A percentile compares a stretch with the other conserved stretches of the same genome.
These are phyloP conservation scores for Oscheius sp. DNA, from an alignment of 2,888 invertebrate species.

Conservation along the genomic window DNA sequence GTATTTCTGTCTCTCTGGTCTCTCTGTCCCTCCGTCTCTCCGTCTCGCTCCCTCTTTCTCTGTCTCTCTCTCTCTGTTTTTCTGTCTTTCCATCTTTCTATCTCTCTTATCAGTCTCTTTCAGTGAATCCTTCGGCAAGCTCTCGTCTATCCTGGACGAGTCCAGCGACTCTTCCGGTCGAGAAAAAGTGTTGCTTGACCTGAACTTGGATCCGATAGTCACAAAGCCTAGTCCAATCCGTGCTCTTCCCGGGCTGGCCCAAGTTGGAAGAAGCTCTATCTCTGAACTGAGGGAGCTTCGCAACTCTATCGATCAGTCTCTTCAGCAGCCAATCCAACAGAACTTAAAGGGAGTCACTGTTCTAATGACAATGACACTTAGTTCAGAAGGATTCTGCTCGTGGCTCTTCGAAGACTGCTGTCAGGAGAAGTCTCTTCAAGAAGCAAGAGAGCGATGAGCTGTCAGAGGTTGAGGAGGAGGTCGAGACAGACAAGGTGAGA, in stretches of 20 bases:
- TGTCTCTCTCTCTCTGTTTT: too few relatives aligned
- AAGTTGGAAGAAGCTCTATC: slow-evolving; percentile 48
- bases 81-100: too few relatives aligned
- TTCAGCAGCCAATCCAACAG: slow-evolving; percentile 38
- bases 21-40: too few relatives aligned
- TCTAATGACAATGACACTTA: background rate
- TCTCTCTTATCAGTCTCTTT: background rate
- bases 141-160: slow-evolving; percentile 19
- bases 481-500: slow-evolving; percentile 13
- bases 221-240: background rate
- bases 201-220: slow-evolving; percentile 16
- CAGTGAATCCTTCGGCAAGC: slow-evolving; percentile 23
- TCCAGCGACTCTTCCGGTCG: slow-evolving; percentile 19
- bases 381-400: background rate
- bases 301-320: slow-evolving; percentile 54
- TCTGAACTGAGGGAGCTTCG: slow-evolving; percentile 49
- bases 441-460: slow-evolving; percentile 32
- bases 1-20: too few relatives aligned
- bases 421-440: slow-evolving; percentile 17
- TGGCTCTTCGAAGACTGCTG: background rate
- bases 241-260: slow-evolving; percentile 28
- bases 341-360: background rate
- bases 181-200: slow-evolving; percentile 31
- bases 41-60: too few relatives aligned
- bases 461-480: slow-evolving; percentile 29